phyloP scores from a whole-genome alignment of 2,797 vertebrate genomes.

The Phylloscopus collybita region DNA sequence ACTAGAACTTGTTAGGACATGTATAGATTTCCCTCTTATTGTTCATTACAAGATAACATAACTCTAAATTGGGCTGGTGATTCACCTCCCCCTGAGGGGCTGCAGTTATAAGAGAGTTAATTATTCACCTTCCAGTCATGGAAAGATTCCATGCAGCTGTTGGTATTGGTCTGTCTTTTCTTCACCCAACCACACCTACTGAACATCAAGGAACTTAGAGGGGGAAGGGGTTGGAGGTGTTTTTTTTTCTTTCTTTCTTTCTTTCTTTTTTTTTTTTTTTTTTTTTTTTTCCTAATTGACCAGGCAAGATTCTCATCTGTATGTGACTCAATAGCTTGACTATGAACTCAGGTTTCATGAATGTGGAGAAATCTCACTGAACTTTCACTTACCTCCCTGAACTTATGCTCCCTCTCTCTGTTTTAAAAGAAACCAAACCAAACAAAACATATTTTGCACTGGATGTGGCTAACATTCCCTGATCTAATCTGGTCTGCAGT shows the following conservation, averaged over 20 bases:
- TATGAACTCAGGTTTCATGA: conserved; percentile 53
- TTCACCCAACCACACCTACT: conserved; percentile 55
- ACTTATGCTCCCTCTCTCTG: conserved; percentile 39
- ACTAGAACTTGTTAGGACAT: conserved; percentile 73
- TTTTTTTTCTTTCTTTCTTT: no score
- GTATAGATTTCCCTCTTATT: conserved; percentile 71
- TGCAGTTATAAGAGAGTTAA: conserved; percentile 65
- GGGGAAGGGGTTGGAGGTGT: background rate
- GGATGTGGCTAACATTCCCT: conserved; percentile 20
- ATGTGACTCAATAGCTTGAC: conserved; percentile 35
- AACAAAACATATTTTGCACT: conserved; percentile 28
- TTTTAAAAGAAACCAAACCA: conserved; percentile 27
- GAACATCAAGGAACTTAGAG: conserved; percentile 51
- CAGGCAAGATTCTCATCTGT: conserved; percentile 33
- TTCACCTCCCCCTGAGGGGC: conserved; percentile 69
- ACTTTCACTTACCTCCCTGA: conserved; percentile 61
- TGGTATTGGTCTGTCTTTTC: conserved; percentile 61
- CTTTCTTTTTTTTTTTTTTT: background rate
- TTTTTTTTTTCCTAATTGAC: background rate
- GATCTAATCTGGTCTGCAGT: conserved; percentile 27
- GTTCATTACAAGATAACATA: conserved; percentile 72
- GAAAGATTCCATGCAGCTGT: conserved; percentile 69
- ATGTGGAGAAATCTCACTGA: conserved; percentile 59
- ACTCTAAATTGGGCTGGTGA: conserved; percentile 70
- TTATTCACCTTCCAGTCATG: conserved; percentile 62